A percentile compares a stretch with the other conserved stretches of the same genome.
These are phyloP conservation scores for Callaeas wilsoni DNA, from an alignment of 2,113 vertebrate species.

Conservation along the genomic window DNA sequence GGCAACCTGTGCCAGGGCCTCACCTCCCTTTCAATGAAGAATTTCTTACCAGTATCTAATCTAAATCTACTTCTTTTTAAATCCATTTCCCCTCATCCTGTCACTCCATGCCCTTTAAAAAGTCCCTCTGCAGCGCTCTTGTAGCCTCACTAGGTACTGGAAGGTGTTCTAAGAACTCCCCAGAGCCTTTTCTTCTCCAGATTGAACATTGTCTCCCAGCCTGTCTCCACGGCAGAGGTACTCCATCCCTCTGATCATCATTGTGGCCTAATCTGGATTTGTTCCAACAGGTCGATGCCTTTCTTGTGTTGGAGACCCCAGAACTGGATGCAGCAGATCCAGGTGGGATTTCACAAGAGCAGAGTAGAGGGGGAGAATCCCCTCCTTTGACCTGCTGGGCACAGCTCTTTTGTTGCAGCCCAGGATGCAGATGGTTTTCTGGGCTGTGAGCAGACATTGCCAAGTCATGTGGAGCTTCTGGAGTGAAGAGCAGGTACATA, in stretches of 20 bases:
- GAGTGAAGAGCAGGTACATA: background rate
- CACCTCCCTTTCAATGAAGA: background rate
- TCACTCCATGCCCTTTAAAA: background rate
- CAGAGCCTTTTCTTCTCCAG: background rate
- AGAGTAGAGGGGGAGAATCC: background rate
- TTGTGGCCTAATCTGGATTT: background rate
- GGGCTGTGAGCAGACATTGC: background rate
- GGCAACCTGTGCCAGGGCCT: background rate
- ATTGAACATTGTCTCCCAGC: background rate
- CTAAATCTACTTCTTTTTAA: background rate
- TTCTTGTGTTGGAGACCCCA: background rate
- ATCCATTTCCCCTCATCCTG: background rate
- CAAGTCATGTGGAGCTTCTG: rapidly evolving
- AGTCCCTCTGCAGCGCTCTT: background rate
- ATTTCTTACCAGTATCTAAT: background rate
- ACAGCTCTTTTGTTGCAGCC: background rate
- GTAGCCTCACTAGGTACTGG: too few species aligned
- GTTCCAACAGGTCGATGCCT: background rate
- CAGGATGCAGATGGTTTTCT: background rate
- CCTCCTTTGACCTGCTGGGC: background rate
- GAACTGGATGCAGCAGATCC: background rate
- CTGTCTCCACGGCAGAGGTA: background rate
- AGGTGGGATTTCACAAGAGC: too few species aligned
- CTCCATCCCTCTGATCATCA: background rate
- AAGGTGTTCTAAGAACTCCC: background rate